Evolutionary conservation across 2,113 vertebrate genomes (phyloP).

Genomic region (Leptobrachium ailaonicum): DNA sequence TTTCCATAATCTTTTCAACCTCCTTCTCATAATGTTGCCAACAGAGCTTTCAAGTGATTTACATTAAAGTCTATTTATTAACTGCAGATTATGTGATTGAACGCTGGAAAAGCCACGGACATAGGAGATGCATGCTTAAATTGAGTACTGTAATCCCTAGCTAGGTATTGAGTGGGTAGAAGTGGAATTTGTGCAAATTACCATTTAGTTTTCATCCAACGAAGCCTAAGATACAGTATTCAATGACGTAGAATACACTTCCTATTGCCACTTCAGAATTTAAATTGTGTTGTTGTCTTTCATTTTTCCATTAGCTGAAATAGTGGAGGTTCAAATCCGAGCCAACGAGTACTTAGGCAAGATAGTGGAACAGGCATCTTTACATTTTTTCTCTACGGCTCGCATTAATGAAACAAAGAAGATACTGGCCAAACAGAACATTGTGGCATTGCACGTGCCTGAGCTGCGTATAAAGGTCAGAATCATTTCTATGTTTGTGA

Average conservation of each 20-base stretch:
- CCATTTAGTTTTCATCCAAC: constrained; percentile 30
- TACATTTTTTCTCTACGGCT: constrained; percentile 87
- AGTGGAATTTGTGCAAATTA: constrained; percentile 34
- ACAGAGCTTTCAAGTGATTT: constrained; percentile 32
- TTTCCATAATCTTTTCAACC: constrained; percentile 19
- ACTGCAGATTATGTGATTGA: constrained; percentile 29
- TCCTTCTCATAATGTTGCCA: constrained; percentile 14
- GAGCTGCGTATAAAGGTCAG: constrained; percentile 78
- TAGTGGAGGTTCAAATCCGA: constrained; percentile 67
- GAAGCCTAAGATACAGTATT: not conserved
- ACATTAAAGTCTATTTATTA: constrained; percentile 47
- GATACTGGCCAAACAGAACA: constrained; percentile 80
- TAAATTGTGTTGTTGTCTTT: constrained; percentile 34
- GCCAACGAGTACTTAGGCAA: constrained; percentile 75
- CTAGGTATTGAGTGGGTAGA: constrained; percentile 17
- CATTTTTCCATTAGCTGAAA: constrained; percentile 66
- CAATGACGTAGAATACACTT: constrained; percentile 10
- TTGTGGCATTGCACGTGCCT: constrained; percentile 72
- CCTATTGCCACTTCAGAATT: constrained; percentile 38
- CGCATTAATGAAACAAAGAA: constrained; percentile 79
- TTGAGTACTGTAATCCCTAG: constrained; percentile 19
- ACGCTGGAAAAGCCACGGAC: constrained; percentile 11
- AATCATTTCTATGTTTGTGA: not conserved
- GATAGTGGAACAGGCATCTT: constrained; percentile 87
- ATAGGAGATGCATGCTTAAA: constrained; percentile 6